These are phyloP conservation scores for Drosophila vallismaia DNA, from an alignment of 2,888 invertebrate species.

Conservation along the genomic window DNA sequence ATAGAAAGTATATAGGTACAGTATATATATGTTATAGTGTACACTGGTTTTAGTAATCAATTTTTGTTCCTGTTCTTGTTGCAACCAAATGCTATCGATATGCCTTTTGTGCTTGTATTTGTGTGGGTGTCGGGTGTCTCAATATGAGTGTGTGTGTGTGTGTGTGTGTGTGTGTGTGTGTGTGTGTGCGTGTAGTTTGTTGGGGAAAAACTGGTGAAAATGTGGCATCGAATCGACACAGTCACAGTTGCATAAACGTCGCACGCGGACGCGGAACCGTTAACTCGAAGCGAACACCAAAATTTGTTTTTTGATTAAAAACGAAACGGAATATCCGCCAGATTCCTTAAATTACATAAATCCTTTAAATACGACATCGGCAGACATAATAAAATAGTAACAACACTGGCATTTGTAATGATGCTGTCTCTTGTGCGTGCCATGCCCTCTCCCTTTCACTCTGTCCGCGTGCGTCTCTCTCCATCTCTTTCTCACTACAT, in stretches of 20 bases:
- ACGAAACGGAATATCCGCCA: too few species aligned
- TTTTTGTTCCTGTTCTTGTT: conserved; percentile 44
- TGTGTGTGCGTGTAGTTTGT: conserved; percentile 21
- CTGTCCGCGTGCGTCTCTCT: conserved; percentile 1
- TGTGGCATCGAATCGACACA: conserved; percentile 53
- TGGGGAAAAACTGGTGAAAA: conserved; percentile 63
- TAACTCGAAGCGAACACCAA: conserved; percentile 40
- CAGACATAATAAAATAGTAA: conserved; percentile 11
- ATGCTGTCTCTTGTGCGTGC: conserved; percentile 10
- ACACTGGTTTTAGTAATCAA: conserved; percentile 43
- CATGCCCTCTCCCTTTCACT: not conserved
- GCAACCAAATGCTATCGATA: conserved; percentile 44
- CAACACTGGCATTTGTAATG: conserved; percentile 16
- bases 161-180: conserved; percentile 9
- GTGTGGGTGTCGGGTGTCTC: conserved; percentile 1
- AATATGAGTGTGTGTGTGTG: conserved; percentile 2
- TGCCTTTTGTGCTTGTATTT: conserved; percentile 23
- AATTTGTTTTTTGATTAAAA: too few species aligned
- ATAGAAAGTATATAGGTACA: not conserved
- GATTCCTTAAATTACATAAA: conserved; percentile 47
- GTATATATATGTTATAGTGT: conserved; percentile 2
- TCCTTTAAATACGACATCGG: not conserved
- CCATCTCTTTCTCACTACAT: conserved; percentile 13
- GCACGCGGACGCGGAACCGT: conserved; percentile 63
- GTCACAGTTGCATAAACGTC: conserved; percentile 73